Percentiles rank a stretch among this genome's conserved stretches.
Conservation (phyloP, 1,140 invertebrate genomes). For the Neodiprion virginianus region DNA sequence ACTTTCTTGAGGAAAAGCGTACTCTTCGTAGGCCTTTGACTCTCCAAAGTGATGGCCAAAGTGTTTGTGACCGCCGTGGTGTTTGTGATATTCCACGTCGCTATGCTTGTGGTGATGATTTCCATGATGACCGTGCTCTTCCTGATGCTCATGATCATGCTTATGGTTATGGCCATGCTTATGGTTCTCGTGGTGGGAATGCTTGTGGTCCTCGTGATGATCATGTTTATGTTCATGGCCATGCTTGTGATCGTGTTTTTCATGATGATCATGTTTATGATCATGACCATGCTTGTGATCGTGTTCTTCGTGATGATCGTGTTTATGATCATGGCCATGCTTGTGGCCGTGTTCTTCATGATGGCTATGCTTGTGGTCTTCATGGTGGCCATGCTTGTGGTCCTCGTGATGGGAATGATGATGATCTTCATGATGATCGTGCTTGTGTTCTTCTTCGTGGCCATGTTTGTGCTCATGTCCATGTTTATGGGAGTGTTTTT, state of each 20-base stretch:
- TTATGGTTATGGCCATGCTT: constrained; percentile 46
- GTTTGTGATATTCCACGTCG: constrained; percentile 37
- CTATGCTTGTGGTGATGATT: constrained; percentile 39
- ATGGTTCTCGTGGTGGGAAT: constrained; percentile 46
- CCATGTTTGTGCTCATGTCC: constrained; percentile 39
- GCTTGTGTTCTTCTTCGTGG: constrained; percentile 30
- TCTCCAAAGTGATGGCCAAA: constrained; percentile 39
- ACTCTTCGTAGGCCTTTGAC: constrained; percentile 44
- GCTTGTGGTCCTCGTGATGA: constrained; percentile 39
- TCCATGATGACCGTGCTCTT: constrained; percentile 38
- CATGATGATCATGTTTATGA: constrained; percentile 47
- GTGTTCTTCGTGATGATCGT: constrained; percentile 45
- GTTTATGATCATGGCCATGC: constrained; percentile 42
- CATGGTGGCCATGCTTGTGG: constrained; percentile 24
- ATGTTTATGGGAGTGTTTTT: constrained; percentile 45
- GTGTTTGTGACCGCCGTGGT: constrained; percentile 30
- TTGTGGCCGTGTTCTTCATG: constrained; percentile 52
- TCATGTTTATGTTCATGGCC: constrained; percentile 40
- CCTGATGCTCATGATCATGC: constrained; percentile 45
- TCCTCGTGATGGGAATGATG: constrained; percentile 53
- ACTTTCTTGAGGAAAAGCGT: constrained; percentile 41
- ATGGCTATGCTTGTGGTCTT: constrained; percentile 48
- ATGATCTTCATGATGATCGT: constrained; percentile 44
- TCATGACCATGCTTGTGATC: constrained; percentile 50
- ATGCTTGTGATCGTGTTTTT: constrained; percentile 47